These are phyloP conservation scores for Drosophila tristis DNA, from an alignment of 1,140 invertebrate species.

Conservation along the genomic window DNA sequence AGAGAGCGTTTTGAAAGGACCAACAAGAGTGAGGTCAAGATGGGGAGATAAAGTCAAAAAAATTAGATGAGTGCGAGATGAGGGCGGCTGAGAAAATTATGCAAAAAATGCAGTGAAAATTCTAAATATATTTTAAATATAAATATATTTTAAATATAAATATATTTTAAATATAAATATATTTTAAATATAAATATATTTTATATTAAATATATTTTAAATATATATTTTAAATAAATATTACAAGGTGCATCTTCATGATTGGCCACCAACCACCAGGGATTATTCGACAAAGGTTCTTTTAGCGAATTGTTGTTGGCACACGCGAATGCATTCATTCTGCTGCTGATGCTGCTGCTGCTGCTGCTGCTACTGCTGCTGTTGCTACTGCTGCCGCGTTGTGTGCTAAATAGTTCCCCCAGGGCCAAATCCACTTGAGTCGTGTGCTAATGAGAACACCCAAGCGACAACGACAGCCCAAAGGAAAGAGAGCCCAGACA, in stretches of 20 bases:
- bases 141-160: too few species aligned
- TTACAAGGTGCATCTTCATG: constrained; percentile 3
- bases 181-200: too few species aligned
- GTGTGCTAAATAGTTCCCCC: constrained; percentile 80
- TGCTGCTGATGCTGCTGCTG: not conserved
- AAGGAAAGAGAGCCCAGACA: constrained; percentile 30
- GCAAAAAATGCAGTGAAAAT: too few species aligned
- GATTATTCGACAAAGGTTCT: constrained; percentile 6
- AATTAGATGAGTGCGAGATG: not conserved
- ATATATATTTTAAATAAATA: too few species aligned
- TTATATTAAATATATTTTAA: too few species aligned
- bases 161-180: too few species aligned
- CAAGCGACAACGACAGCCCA: constrained; percentile 49
- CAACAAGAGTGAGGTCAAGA: too few species aligned
- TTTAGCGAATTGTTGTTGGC: constrained; percentile 48
- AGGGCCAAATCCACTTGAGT: constrained; percentile 75
- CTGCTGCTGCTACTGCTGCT: too few species aligned
- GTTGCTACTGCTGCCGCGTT: constrained; percentile 19
- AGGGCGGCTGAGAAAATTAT: not conserved
- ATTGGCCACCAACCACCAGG: constrained; percentile 12
- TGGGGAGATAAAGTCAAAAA: not conserved
- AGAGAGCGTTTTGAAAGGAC: not conserved
- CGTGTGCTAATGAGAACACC: constrained; percentile 82
- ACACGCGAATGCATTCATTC: constrained; percentile 56
- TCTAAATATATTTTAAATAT: too few species aligned